Base-by-base conservation (phyloP, 2,113 vertebrate species). In the Centropus unirufus region DNA sequence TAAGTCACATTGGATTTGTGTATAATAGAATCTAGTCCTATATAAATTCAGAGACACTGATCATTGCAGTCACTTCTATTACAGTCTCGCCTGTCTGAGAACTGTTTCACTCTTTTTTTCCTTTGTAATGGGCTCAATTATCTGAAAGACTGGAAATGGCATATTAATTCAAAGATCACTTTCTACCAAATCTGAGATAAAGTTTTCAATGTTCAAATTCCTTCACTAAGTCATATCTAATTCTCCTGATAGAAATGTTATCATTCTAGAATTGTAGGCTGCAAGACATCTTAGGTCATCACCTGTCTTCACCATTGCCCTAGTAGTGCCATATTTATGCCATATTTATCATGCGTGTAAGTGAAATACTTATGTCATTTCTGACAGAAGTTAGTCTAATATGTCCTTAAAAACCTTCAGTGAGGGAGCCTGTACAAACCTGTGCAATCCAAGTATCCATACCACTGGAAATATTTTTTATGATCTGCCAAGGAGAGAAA, bases 391-490 rank as follows among this genome's bases (percentile, higher is more conserved):
- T 72, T 77, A 72, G 13, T 64, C 23, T 66, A 67, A 55, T 12
- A 7, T 73, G 10, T 49, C 23, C 34, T 74, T 68, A n/a, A 74
- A 79, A 73, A 39, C 8, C 20, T 75, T 3, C 32, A 57, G 49
- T 40, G 23, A 63, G 49, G 32, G 36, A 84, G 8, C 27, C 74
- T 57, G 14, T 21, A 30, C 44, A 82, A 82, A 82, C 32, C 22
- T 0, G 0, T 44, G 30, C 16, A 52, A 39, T 39, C 23, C 63
- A 39, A 44, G 6, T 68, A 74, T 49, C 27, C 2, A 1, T 42
- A 44, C 11, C 44, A 11, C 20, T 30, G 40, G 34, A 73, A 36
- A 66, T 1, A 8, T 36, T 42, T 61, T 75, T 85, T 26, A 9
- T 32, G 21, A 46, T 52, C 24, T 66, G 44, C 34, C 24, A 16